Conservation (phyloP, 2,888 invertebrate genomes). For the Xestia c-nigrum region DNA sequence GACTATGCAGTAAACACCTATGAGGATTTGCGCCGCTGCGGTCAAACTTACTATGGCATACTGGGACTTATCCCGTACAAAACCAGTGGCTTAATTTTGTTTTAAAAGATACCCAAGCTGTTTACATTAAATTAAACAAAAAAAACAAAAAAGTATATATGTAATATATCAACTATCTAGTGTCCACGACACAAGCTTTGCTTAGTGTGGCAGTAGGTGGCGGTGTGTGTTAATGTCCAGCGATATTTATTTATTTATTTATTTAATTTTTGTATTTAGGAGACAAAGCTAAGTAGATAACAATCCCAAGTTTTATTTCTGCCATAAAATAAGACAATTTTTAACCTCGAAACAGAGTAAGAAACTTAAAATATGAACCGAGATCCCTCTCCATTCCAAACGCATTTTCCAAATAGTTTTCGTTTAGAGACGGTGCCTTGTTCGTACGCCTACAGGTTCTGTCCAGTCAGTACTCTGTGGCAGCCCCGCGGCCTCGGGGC, state of each 20-base stretch:
- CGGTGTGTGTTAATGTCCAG: too few relatives aligned
- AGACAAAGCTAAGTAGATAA: background rate
- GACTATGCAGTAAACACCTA: background rate
- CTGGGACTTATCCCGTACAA: background rate
- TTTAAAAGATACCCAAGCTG: background rate
- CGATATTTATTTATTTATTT: too few relatives aligned
- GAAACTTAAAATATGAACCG: slow-evolving; percentile 26
- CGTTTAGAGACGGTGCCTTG: slow-evolving; percentile 5
- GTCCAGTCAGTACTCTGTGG: slow-evolving; percentile 44
- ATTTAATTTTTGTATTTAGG: too few relatives aligned
- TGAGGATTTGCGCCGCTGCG: background rate
- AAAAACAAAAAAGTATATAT: too few relatives aligned
- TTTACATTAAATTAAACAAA: slow-evolving; percentile 8
- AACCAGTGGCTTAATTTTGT: background rate
- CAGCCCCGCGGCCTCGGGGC: slow-evolving; percentile 20
- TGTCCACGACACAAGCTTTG: too few relatives aligned
- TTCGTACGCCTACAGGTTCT: slow-evolving; percentile 19
- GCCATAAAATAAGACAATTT: slow-evolving; percentile 7
- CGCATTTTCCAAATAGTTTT: slow-evolving; percentile 47
- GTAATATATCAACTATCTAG: too few relatives aligned
- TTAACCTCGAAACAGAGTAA: background rate
- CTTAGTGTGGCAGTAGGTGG: too few relatives aligned
- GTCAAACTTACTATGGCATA: background rate
- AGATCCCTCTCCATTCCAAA: slow-evolving; percentile 1
- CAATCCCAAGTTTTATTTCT: background rate